Evolutionary conservation across 2,797 vertebrate genomes (phyloP).

Genomic region (Pseudochaenichthys georgianus): DNA sequence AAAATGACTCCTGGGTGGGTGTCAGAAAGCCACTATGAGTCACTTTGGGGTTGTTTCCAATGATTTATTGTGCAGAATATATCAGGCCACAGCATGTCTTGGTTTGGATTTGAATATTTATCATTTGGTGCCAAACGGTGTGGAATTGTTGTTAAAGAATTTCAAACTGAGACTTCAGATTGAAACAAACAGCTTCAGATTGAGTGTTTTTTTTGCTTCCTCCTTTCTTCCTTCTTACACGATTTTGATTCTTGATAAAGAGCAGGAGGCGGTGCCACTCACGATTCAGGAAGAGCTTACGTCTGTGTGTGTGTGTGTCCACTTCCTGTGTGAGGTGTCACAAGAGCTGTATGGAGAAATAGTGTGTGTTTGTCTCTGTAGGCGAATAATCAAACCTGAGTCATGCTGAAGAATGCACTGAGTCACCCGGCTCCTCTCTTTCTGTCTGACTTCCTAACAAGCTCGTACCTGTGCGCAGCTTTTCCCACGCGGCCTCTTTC

Average conservation of each 20-base stretch:
- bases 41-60: background rate
- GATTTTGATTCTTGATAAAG: conserved; percentile 61
- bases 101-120: background rate
- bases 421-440: conserved; percentile 33
- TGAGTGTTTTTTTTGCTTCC: background rate
- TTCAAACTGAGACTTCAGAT: background rate
- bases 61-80: background rate
- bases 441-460: conserved; percentile 8
- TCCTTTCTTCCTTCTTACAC: conserved; percentile 39
- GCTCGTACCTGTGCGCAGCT: conserved; percentile 43
- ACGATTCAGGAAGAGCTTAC: conserved; percentile 66
- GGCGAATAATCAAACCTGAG: conserved; percentile 32
- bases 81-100: background rate
- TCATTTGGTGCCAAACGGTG: background rate
- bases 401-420: conserved; percentile 21
- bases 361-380: conserved; percentile 28
- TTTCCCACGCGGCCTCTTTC: background rate
- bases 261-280: conserved; percentile 50
- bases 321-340: conserved; percentile 73
- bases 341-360: conserved; percentile 40
- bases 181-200: conserved; percentile 17
- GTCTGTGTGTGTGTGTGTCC: conserved; percentile 33
- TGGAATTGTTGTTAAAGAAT: background rate
- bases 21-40: background rate
- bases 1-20: background rate